Percentiles rank a stretch among this genome's conserved stretches.
Evolutionary conservation across 2,113 vertebrate species (phyloP).

Genomic region (cattle (Bos taurus)): ARS-UCD2.0 NC_037347.1:50287501-50288000

Average conservation of each 20-base stretch:
- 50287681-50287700: not conserved
- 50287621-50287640: not conserved
- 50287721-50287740: not conserved
- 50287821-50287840: not conserved
- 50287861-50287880: not conserved
- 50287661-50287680: not conserved
- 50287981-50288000: not conserved
- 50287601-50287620: not conserved
- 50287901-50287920: not conserved
- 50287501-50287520: not conserved
- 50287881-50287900: not conserved
- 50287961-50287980: not conserved
- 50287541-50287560: not conserved
- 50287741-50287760: not conserved
- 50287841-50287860: not conserved
- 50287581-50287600: not conserved
- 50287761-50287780: not conserved
- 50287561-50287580: not conserved
- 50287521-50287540: not conserved
- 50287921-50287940: not conserved
- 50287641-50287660: not conserved
- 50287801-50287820: not conserved
- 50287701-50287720: not conserved
- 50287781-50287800: not conserved
- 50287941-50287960: not conserved